Evolutionary conservation across 2,888 invertebrate genomes (phyloP), one percentile per base, ranked within the genome.

Genomic region (Drosophila demipolita): DNA sequence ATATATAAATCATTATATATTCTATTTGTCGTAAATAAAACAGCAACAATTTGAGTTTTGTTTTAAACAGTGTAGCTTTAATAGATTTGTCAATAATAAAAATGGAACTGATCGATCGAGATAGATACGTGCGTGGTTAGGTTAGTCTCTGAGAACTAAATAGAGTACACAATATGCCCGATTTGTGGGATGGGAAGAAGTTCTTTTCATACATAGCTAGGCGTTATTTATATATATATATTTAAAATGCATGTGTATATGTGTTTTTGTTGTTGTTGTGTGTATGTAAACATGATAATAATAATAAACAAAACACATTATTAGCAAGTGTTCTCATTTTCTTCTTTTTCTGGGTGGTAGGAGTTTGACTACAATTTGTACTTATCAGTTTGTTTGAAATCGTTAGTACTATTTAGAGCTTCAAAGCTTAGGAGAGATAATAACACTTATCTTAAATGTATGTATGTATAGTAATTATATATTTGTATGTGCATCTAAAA

Each of bases 41-140:
- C 84, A 85, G 88, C 84, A 87, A 84, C 78, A 84, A 82, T 84
- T 87, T 79, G 75, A 73, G 73, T 85, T 85, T 82, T 53, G 53
- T 76, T 82, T 82, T 64, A 5, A 81, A 78, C 76, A 80, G 86
- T 87, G 87, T 87, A 87, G 79, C 88, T 85, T 85, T 85, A 85
- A 85, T 85, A 87, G 77, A 52, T 66, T 79, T 73, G 75, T 59
- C 66, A 53, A 42, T 49, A 64, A 49, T 64, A 52, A 59, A 73
- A 70, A 85, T 83, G 85, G 54, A 80, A 70, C 55, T 75, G 63
- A 72, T 45, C 15, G 45, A 82, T 84, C 26, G 87, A 52, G 36
- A 53, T 38, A 75, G 64, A 75, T 78, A 81, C 85, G 88, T 85
- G 85, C 85, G 61, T 75, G 74, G 86, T 85, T 85, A 87, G 83